Percentiles rank a stretch among this genome's conserved stretches.
phyloP scores from a whole-genome alignment of 2,888 invertebrate genomes.

The Agrilus mali region DNA sequence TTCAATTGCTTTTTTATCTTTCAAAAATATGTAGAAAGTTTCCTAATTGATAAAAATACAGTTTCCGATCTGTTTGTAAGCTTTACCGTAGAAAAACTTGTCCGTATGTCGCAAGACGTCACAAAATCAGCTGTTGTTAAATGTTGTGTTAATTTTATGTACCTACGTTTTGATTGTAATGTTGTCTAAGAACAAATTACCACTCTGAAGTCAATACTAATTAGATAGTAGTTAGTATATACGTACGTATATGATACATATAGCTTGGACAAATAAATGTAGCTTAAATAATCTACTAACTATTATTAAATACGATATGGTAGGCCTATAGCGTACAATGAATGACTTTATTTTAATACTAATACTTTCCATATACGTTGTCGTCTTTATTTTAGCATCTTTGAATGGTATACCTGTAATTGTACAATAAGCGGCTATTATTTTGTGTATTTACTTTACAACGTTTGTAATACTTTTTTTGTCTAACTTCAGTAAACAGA shows the following conservation, averaged over 20 bases:
- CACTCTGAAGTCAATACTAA: conserved; percentile 35
- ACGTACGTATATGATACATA: conserved; percentile 17
- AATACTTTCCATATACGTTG: conserved; percentile 9
- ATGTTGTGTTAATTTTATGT: too few species aligned
- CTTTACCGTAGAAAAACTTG: not conserved
- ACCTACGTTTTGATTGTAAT: not conserved
- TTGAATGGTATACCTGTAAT: conserved; percentile 8
- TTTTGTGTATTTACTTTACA: conserved; percentile 20
- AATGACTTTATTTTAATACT: conserved; percentile 18
- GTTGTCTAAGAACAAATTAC: conserved; percentile 5
- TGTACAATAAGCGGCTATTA: conserved; percentile 18
- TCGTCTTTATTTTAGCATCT: conserved; percentile 4
- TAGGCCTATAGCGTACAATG: conserved; percentile 32
- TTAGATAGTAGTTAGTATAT: conserved; percentile 21
- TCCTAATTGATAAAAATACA: not conserved
- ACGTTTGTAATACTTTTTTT: conserved; percentile 23
- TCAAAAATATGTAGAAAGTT: too few species aligned
- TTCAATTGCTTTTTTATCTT: too few species aligned
- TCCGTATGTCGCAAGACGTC: not conserved
- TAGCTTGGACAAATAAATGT: conserved; percentile 24
- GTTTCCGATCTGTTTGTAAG: not conserved
- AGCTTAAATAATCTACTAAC: conserved; percentile 23
- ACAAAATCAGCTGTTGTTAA: not conserved
- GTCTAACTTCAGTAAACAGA: conserved; percentile 23
- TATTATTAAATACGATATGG: conserved; percentile 21